Evolutionary conservation across 2,888 invertebrate genomes (phyloP), one percentile per base, ranked within the genome.

Genomic region (Phortica magna): DNA sequence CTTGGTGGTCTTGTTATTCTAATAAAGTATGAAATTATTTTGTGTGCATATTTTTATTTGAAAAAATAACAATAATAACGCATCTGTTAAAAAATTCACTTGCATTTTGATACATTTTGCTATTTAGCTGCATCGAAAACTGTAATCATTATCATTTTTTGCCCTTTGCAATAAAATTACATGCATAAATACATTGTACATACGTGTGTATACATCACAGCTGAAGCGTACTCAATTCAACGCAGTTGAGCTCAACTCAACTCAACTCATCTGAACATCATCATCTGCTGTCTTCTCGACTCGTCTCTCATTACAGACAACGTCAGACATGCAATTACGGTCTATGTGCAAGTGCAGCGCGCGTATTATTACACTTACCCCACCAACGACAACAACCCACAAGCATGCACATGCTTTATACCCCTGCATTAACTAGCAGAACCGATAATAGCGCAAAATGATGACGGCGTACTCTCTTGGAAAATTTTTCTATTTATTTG

Each of bases 341-440:
- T 76, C 22, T 48, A 48, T 48, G 48, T 79, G 87, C 88, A 87
- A 85, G 85, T 88, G 88, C 87, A 85, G 84, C 83, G 86, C 83
- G 80, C 83, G 83, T 87, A 79, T 87, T 75, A 48, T 14, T 78
- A 81, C 83, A 77, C 76, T 78, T 82, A 82, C 82, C 61, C 78
- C 76, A 55, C 73, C 22, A 61, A 19, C 22, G 10, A 22, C 10
- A 61, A 22, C 61, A 17, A 12, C 7, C 55, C 55, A 55, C 55
- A 55, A 6, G 5, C 55, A 55, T n/a, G n/a, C 55, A 55, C 7
- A 14, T 2, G 17, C 6, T 55, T 55, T 17, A 9, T 55, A 55
- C 55, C 55, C 42, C n/a, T 67, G 59, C 55, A 61, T 19, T 22
- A 12, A 61, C 68, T 48, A 68, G 43, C 68, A 43, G 31, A 57